These are phyloP conservation scores for Nomada ruficornis DNA, from an alignment of 2,888 invertebrate genomes.

Conservation along the genomic window DNA sequence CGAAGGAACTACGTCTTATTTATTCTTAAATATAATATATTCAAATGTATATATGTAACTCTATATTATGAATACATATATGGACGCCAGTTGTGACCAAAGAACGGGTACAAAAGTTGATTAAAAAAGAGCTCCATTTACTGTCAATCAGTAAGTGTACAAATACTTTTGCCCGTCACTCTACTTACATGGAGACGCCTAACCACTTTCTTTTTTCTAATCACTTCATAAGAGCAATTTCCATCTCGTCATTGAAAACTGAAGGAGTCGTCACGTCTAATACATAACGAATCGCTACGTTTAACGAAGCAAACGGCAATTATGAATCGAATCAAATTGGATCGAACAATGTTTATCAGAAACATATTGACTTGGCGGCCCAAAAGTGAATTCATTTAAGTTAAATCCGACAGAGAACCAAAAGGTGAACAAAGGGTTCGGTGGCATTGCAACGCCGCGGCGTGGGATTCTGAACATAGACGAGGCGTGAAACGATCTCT, in stretches of 20 bases:
- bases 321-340: slow-evolving; percentile 1
- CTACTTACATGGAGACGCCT: background rate
- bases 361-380: background rate
- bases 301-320: background rate
- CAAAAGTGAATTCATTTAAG: slow-evolving; percentile 41
- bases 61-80: too few species aligned
- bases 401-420: slow-evolving; percentile 21
- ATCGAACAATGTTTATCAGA: slow-evolving; percentile 7
- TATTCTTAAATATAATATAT: too few species aligned
- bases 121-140: too few species aligned
- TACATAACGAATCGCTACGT: background rate
- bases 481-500: slow-evolving; percentile 63
- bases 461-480: slow-evolving; percentile 50
- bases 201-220: background rate
- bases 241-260: background rate
- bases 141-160: too few species aligned
- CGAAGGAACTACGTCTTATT: too few species aligned
- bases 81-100: too few species aligned
- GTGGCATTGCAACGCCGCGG: slow-evolving; percentile 14
- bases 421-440: slow-evolving; percentile 10
- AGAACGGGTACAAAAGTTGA: too few species aligned
- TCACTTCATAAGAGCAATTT: background rate
- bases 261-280: background rate
- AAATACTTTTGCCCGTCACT: too few species aligned
- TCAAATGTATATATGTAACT: too few species aligned